These are phyloP conservation scores for Phasianus colchicus DNA, from an alignment of 2,113 vertebrate genomes.

Conservation along the genomic window DNA sequence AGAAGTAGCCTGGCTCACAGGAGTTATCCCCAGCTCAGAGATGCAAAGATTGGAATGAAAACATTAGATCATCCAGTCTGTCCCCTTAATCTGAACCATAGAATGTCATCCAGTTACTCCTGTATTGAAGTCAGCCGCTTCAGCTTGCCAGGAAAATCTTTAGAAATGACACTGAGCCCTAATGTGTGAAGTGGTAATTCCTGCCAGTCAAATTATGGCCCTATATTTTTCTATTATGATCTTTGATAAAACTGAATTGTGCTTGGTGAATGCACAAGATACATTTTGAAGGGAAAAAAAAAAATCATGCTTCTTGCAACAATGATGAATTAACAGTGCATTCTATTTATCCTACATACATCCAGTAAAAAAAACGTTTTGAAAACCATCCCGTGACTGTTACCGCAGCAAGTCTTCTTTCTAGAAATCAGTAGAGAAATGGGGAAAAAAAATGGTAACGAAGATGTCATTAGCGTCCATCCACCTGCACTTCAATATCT, in stretches of 20 bases:
- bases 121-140: conserved; percentile 23
- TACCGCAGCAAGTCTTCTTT: not conserved
- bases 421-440: not conserved
- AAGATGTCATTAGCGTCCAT: not conserved
- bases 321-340: not conserved
- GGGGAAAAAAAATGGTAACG: not conserved
- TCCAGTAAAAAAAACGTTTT: not conserved
- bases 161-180: not conserved
- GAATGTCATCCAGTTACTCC: conserved; percentile 3
- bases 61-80: conserved; percentile 10
- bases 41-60: conserved; percentile 6
- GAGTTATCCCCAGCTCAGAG: not conserved
- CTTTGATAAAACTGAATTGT: not conserved
- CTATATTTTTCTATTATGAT: not conserved
- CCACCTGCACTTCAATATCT: not conserved
- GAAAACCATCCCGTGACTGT: not conserved
- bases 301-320: not conserved
- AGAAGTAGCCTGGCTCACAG: not conserved
- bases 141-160: not conserved
- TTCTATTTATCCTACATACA: not conserved
- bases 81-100: conserved; percentile 26
- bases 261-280: rapidly evolving
- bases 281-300: not conserved
- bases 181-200: not conserved
- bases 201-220: not conserved